A percentile compares a stretch with the other conserved stretches of the same genome.
Evolutionary conservation across 2,797 vertebrate genomes (phyloP).

Genomic region (Anguilla pacifica): DNA sequence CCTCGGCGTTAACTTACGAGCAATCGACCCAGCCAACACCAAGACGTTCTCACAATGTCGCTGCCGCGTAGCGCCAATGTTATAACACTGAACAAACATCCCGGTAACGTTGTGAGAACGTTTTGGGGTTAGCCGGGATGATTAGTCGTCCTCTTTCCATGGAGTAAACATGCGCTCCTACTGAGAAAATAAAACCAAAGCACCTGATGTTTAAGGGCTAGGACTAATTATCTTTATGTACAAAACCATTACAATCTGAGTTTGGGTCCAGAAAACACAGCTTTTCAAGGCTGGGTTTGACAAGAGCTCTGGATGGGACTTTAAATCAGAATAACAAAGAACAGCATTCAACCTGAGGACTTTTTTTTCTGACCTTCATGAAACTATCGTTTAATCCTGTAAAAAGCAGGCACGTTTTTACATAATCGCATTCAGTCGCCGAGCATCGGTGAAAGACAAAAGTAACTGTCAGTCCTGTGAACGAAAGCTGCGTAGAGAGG

Average conservation of each 20-base stretch:
- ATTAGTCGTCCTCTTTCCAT: neutral
- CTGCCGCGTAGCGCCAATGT: too few relatives aligned
- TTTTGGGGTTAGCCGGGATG: too few relatives aligned
- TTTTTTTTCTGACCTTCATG: neutral
- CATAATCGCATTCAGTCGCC: neutral
- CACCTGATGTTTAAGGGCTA: conserved; percentile 28
- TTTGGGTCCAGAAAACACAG: conserved; percentile 24
- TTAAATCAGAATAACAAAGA: neutral
- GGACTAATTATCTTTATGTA: conserved; percentile 34
- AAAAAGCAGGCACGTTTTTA: conserved; percentile 30
- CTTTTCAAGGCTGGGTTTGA: conserved; percentile 23
- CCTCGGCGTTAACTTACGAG: neutral
- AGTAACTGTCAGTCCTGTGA: neutral
- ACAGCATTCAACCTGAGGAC: neutral
- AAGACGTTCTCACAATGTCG: too few relatives aligned
- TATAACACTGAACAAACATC: too few relatives aligned
- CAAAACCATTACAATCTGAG: conserved; percentile 29
- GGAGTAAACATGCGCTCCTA: conserved; percentile 24
- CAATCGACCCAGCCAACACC: too few relatives aligned
- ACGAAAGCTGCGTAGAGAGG: neutral
- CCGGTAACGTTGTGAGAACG: too few relatives aligned
- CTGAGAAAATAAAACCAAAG: conserved; percentile 29
- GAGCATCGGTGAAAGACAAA: neutral
- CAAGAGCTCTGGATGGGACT: neutral
- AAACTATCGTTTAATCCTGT: neutral